Evolutionary conservation across 2,113 vertebrate species (phyloP), one percentile per base, ranked within the genome.

Genomic region (Tupaia tana): DNA sequence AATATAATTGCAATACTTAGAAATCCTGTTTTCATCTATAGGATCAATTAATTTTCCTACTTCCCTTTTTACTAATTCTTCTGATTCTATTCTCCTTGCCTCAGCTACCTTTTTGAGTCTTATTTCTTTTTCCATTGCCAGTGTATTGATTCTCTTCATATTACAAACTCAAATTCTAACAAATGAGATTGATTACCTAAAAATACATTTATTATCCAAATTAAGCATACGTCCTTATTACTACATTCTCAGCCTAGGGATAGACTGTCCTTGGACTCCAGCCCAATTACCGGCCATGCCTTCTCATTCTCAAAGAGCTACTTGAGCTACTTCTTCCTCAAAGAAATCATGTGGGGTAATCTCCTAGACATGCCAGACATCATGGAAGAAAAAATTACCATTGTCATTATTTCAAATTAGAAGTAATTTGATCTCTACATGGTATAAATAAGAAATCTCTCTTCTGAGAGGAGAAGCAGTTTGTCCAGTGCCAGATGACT

Each of bases 331-430:
- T 73, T 86, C 70, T 84, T 71, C 22, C 13, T 90, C 27, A 66
- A 90, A 67, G 29, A 75, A 85, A 59, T 71, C 13, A n/a, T 10
- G 10, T 80, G 29, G 74, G 7, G 14, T 2, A 59, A 43, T 43
- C 89, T 88, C 8, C 25, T 20, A 34, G 34, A 54, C 1, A 29
- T 58, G 3, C 6, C 13, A 78, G 31, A 27, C 9, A 74, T 67
- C 25, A 16, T 66, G 34, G 31, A 78, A 93, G 80, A 85, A 52
- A 91, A 88, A 81, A 85, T 79, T 84, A 64, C 24, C 80, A 70
- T 29, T 87, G 3, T 82, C 10, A 34, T 63, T 69, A 43, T 52
- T 83, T 71, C n/a, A 94, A 63, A 87, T 87, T 69, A 86, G 61
- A 83, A 81, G 58, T 27, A 71, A 75, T 79, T 93, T 85, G 22